phyloP scores from a whole-genome alignment of 2,888 invertebrate species.

The Cotesia congregata region DNA sequence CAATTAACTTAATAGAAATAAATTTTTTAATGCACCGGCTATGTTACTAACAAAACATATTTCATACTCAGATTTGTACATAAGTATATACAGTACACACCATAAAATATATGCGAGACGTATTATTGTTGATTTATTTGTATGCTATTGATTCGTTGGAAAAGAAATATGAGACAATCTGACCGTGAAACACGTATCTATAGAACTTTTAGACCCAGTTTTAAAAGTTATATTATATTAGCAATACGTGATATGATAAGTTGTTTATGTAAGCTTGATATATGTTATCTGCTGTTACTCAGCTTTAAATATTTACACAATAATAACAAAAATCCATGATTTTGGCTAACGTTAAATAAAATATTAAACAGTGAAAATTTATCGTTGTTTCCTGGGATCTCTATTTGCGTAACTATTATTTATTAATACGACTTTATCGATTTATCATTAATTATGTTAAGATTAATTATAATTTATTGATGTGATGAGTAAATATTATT shows the following conservation, averaged over 20 bases:
- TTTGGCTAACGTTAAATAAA: not conserved
- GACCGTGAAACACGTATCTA: not conserved
- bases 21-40: not conserved
- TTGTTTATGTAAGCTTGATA: not conserved
- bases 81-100: not conserved
- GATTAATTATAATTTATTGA: no score
- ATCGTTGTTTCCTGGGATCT: not conserved
- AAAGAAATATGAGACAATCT: not conserved
- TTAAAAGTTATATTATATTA: conserved; percentile 1
- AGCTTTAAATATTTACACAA: not conserved
- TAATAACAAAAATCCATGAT: not conserved
- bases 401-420: not conserved
- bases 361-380: not conserved
- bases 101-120: not conserved
- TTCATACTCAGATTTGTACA: not conserved
- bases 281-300: not conserved
- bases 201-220: not conserved
- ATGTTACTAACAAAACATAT: not conserved
- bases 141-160: not conserved
- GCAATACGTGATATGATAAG: not conserved
- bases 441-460: no score
- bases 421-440: not conserved
- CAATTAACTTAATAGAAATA: no score
- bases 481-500: no score
- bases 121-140: conserved; percentile 1